Base-by-base conservation (phyloP, 2,113 vertebrate genomes). In the Canis aureus region DNA sequence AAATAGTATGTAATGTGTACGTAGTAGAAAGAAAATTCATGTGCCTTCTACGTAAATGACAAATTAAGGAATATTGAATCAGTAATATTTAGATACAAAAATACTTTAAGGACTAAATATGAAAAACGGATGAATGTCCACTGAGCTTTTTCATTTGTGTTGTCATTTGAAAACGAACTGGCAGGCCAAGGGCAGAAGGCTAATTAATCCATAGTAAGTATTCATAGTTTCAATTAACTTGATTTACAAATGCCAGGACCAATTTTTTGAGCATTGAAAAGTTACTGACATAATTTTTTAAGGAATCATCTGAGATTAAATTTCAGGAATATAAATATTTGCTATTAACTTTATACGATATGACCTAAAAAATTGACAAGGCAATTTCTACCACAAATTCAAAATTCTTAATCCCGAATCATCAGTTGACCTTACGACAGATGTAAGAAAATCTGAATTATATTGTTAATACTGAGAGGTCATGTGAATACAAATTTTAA, bases 151-250 rank as follows among this genome's bases (percentile, higher is more conserved):
- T 96, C 15, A 82, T 27, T 88, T 1, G 0, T 12, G 94, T 71
- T 91, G 71, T 93, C 32, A 55, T 76, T 78, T 96, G 91, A 83
- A 98, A 92, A 27, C 95, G 74, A 93, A 86, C 90, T 97, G 73
- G 92, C 59, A 95, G 57, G 20, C 20, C 62, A 79, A 64, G 67
- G 10, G 69, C 43, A 96, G 10, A 20, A 97, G 91, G 89, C 3
- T 4, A 16, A 55, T 9, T 76, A 80, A 49, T 80, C 90, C 23
- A 64, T 64, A 76, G 67, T 12, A 67, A 59, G 13, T 38, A 16
- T 87, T 81, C 69, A 43, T 5, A 81, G 32, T 93, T 94, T 96
- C 53, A 90, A 35, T 49, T 79, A 95, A 78, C 8, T 88, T 94
- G 76, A 93, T 76, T 1, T 73, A 62, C 1, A 85, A 73, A 90